These are phyloP conservation scores for Schizopygopsis malacanthus DNA, from an alignment of 2,797 vertebrate species.

Conservation along the genomic window DNA sequence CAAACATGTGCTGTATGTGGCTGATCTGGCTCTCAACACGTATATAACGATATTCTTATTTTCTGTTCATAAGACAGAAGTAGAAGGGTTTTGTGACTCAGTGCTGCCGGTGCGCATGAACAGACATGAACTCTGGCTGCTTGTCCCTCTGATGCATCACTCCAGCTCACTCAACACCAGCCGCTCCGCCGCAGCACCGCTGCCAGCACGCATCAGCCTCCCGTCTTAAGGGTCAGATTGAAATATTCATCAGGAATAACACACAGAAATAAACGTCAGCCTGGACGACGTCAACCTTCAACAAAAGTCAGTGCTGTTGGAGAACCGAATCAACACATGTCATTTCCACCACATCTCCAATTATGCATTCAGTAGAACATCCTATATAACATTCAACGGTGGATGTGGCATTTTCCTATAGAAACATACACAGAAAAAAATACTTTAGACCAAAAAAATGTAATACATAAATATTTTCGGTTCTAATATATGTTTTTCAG, in stretches of 20 bases:
- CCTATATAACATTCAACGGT: too few relatives aligned
- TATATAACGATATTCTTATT: neutral
- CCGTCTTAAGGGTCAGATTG: neutral
- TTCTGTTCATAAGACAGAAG: neutral
- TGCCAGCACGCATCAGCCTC: slow-evolving; percentile 8
- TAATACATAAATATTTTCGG: too few relatives aligned
- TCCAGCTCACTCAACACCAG: slow-evolving; percentile 13
- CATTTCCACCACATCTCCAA: too few relatives aligned
- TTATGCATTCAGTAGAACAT: too few relatives aligned
- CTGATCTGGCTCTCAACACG: neutral
- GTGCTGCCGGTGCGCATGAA: neutral
- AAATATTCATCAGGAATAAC: slow-evolving; percentile 15
- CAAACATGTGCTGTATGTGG: neutral
- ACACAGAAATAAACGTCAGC: neutral
- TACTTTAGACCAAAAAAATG: too few relatives aligned
- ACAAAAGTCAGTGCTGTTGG: neutral
- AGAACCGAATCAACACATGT: neutral
- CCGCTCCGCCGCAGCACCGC: neutral
- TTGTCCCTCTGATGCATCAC: slow-evolving; percentile 68
- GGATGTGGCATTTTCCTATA: too few relatives aligned
- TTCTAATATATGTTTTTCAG: too few relatives aligned
- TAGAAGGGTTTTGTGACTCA: neutral
- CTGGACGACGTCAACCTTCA: neutral
- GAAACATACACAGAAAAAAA: too few relatives aligned
- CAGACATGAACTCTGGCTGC: slow-evolving; percentile 64